Evolutionary conservation across 2,888 invertebrate genomes (phyloP).

Genomic region (Prosapia bicincta): DNA sequence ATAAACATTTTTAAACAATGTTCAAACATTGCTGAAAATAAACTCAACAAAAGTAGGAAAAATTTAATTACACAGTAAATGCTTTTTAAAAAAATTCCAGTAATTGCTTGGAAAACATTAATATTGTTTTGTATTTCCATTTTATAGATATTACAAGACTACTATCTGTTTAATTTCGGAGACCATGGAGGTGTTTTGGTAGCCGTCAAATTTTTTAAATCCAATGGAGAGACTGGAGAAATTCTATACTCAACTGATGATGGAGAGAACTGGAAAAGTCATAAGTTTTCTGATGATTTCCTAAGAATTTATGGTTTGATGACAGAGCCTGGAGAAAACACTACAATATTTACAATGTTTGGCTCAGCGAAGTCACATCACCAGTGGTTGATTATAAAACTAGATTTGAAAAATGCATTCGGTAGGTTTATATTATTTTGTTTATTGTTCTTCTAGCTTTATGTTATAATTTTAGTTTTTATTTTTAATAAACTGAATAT

Average conservation of each 20-base stretch:
- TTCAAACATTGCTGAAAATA: no score
- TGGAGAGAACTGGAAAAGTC: slow-evolving; percentile 74
- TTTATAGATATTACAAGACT: slow-evolving; percentile 64
- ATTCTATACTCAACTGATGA: slow-evolving; percentile 83
- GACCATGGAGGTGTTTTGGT: slow-evolving; percentile 88
- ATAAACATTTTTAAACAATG: no score
- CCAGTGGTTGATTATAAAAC: slow-evolving; percentile 84
- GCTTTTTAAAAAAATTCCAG: no score
- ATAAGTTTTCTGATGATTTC: slow-evolving; percentile 67
- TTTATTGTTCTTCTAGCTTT: neutral
- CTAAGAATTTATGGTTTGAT: slow-evolving; percentile 84
- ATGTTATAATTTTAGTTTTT: no score
- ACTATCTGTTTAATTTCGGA: slow-evolving; percentile 83
- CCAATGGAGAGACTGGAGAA: slow-evolving; percentile 70
- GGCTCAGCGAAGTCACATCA: slow-evolving; percentile 74
- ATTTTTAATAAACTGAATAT: no score
- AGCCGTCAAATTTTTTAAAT: slow-evolving; percentile 77
- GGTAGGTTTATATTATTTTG: slow-evolving; percentile 44
- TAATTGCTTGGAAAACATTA: no score
- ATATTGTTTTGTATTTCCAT: no score
- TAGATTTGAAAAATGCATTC: slow-evolving; percentile 56
- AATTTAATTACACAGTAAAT: no score
- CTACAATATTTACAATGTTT: slow-evolving; percentile 87
- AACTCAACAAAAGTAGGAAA: no score
- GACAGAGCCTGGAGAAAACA: slow-evolving; percentile 93